Base-by-base conservation (phyloP, 2,113 vertebrate species). In the Mesocricetus auratus region DNA sequence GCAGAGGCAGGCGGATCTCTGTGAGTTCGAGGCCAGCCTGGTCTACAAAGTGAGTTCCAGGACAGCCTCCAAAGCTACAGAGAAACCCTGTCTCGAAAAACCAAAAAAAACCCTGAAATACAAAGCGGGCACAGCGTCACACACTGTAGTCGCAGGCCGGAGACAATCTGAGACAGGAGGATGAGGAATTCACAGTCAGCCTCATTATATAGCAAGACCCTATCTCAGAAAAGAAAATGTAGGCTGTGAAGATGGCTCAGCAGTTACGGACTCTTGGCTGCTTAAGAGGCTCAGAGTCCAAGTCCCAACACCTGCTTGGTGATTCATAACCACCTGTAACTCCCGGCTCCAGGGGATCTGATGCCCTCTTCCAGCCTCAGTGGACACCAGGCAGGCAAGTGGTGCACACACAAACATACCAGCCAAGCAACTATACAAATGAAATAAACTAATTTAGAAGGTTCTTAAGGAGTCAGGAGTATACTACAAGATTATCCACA, bases 401-500 rank as follows among this genome's bases (percentile, higher is more conserved):
- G 11, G 33, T 12, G 2, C 50, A 56, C 19, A 3, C 17, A 58
- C 78, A 81, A 56, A n/a, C 50, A 56, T 24, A 56, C 33, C 33
- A 17, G 33, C 19, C 24, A 58, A 81, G 50, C 33, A 58, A 22
- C 78, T 50, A n/a, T n/a, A 36, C 31, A 56, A 45, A 60, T 50
- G 47, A 68, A 86, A 47, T 11, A 47, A 17, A 45, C 47, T 19
- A 78, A 78, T 78, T 50, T 50, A 26, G 45, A 60, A 24, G 21
- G 36, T 15, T 58, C 11, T n/a, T 39, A 26, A 39, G 53, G 33
- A 71, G 31, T 56, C 45, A 1, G 47, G 21, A 21, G 16, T 53
- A 74, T 96, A 96, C 83, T 15, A 79, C 0, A 85, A 92, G 60
- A 86, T 75, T 15, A 89, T 10, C 58, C 58, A 39, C 24, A 92